Conservation (phyloP, 2,888 invertebrate species). For the Troglohyphantes excavatus region DNA sequence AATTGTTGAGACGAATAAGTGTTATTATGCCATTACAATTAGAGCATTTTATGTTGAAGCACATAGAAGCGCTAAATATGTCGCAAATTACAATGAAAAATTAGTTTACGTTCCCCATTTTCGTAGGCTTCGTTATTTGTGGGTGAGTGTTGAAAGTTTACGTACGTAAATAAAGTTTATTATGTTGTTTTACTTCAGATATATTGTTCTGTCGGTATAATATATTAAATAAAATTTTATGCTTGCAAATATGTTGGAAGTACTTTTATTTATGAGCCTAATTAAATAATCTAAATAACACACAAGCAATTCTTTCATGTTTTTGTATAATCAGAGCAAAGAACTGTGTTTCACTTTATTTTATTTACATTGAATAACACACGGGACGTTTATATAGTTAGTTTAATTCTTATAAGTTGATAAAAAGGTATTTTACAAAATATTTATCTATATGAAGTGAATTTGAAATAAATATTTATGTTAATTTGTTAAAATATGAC, state of each 20-base stretch:
- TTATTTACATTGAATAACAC: too few relatives aligned
- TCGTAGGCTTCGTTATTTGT: background rate
- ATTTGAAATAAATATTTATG: too few relatives aligned
- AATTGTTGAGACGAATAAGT: constrained; percentile 1
- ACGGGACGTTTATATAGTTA: too few relatives aligned
- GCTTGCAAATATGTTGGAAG: background rate
- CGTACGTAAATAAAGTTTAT: background rate
- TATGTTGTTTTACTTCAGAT: background rate
- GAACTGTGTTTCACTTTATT: too few relatives aligned
- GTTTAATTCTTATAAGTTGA: too few relatives aligned
- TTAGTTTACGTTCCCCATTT: background rate
- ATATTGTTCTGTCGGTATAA: background rate
- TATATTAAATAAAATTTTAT: background rate
- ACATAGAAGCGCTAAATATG: background rate
- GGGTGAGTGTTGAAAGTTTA: background rate
- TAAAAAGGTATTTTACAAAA: too few relatives aligned
- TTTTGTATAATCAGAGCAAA: too few relatives aligned
- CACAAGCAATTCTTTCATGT: too few relatives aligned
- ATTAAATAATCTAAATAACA: too few relatives aligned
- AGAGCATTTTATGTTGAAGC: background rate
- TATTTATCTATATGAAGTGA: too few relatives aligned
- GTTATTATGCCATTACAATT: background rate
- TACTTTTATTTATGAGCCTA: too few relatives aligned
- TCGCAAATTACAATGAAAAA: constrained; percentile 5
- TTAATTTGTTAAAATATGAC: too few relatives aligned